Evolutionary conservation across 2,888 invertebrate genomes (phyloP).

Genomic region (Leuctra nigra): DNA sequence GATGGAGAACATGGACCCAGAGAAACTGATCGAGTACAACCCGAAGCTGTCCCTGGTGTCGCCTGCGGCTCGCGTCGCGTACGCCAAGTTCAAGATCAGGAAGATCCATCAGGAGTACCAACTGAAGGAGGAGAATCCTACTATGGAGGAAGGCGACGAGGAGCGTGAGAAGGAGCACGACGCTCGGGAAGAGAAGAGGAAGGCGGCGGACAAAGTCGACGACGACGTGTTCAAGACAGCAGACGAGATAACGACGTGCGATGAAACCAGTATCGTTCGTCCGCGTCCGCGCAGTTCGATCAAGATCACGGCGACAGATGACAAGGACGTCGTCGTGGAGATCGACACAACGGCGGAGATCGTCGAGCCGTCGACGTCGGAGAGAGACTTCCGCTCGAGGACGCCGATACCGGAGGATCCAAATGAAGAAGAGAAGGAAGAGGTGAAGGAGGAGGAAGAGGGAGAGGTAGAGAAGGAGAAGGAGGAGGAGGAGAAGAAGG

Average conservation of each 20-base stretch:
- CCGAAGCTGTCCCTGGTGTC: constrained; percentile 69
- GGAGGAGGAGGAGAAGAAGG: constrained; percentile 15
- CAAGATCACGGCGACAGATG: constrained; percentile 17
- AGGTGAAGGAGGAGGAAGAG: not conserved
- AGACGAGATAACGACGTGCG: not conserved
- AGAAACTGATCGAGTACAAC: constrained; percentile 71
- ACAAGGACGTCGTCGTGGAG: constrained; percentile 12
- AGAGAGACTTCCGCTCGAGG: constrained; percentile 43
- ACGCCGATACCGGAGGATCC: constrained; percentile 54
- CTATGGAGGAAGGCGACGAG: constrained; percentile 20
- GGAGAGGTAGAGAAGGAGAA: constrained; percentile 13
- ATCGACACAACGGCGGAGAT: constrained; percentile 16
- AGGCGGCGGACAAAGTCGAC: not conserved
- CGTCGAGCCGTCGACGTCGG: constrained; percentile 22
- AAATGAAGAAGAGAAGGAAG: constrained; percentile 42
- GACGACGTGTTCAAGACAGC: not conserved
- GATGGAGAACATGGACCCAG: constrained; percentile 61
- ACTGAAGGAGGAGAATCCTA: constrained; percentile 28
- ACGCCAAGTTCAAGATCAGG: constrained; percentile 79
- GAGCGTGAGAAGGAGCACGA: constrained; percentile 18
- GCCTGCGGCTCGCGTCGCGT: constrained; percentile 73
- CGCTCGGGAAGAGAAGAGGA: constrained; percentile 16
- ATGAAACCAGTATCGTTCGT: constrained; percentile 26
- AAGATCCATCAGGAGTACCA: constrained; percentile 55
- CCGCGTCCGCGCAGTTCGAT: constrained; percentile 28